A percentile compares a stretch with the other conserved stretches of the same genome.
phyloP scores from a whole-genome alignment of 2,797 vertebrate species.

The Tauraco hartlaubi region DNA sequence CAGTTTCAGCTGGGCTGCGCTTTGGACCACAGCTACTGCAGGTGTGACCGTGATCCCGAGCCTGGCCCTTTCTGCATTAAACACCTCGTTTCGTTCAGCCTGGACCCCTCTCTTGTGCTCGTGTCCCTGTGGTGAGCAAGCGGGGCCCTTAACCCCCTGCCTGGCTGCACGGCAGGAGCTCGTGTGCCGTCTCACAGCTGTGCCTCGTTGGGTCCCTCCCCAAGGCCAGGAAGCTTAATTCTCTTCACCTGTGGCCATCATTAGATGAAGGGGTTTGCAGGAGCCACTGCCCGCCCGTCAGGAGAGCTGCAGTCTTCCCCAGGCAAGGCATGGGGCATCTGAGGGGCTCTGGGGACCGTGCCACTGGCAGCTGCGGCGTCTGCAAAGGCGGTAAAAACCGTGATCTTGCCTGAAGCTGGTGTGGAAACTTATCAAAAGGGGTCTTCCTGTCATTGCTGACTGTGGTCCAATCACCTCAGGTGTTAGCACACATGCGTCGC shows the following conservation, averaged over 20 bases:
- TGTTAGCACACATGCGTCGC: not conserved
- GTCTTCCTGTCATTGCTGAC: not conserved
- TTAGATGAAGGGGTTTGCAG: accelerated
- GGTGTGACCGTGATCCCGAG: not conserved
- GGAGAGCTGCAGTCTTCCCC: not conserved
- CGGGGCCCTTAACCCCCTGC: no score
- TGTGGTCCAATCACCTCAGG: accelerated
- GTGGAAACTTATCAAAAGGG: not conserved
- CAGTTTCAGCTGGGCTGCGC: not conserved
- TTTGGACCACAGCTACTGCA: not conserved
- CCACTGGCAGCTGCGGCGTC: accelerated
- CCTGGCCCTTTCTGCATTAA: not conserved
- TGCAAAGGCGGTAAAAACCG: accelerated
- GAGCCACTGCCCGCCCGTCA: accelerated
- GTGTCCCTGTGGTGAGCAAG: not conserved
- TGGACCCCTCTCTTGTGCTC: not conserved
- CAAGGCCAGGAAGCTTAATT: no score
- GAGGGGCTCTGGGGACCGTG: accelerated
- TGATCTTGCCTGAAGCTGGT: not conserved
- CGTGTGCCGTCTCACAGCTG: accelerated
- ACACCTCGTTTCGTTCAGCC: not conserved
- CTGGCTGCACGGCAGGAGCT: no score
- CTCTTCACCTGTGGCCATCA: not conserved
- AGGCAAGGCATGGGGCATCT: no score
- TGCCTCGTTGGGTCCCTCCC: accelerated